Conservation (phyloP, 2,888 invertebrate species). For the Pseudolycoriella hygida region DNA sequence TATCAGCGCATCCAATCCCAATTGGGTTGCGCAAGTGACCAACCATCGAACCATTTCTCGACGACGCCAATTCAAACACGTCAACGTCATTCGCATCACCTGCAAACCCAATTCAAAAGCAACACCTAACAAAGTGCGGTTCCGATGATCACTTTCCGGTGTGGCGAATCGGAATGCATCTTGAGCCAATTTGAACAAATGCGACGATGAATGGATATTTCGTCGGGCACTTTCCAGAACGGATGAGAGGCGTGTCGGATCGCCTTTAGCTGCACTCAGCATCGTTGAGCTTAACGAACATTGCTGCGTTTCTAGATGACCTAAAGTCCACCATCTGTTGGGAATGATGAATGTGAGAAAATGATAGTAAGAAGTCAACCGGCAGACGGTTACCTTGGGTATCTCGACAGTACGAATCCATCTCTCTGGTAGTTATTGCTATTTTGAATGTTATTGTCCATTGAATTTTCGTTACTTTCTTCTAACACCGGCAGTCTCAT, state of each 20-base stretch:
- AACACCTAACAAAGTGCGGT: slow-evolving; percentile 57
- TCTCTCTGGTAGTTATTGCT: slow-evolving; percentile 37
- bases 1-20: slow-evolving; percentile 60
- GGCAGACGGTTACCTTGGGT: slow-evolving; percentile 33
- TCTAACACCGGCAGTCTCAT: slow-evolving; percentile 64
- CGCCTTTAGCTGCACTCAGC: slow-evolving; percentile 54
- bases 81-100: slow-evolving; percentile 67
- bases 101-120: slow-evolving; percentile 69
- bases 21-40: slow-evolving; percentile 69
- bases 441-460: slow-evolving; percentile 23
- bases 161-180: slow-evolving; percentile 71
- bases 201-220: slow-evolving; percentile 69
- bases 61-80: slow-evolving; percentile 63
- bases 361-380: no score
- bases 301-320: slow-evolving; percentile 65
- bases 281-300: slow-evolving; percentile 61
- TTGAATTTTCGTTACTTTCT: slow-evolving; percentile 33
- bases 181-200: slow-evolving; percentile 69
- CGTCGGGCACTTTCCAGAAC: slow-evolving; percentile 63
- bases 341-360: no score
- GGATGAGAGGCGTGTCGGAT: slow-evolving; percentile 47
- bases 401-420: slow-evolving; percentile 36
- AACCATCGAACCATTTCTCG: slow-evolving; percentile 82
- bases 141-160: slow-evolving; percentile 58
- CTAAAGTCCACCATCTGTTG: slow-evolving; percentile 64